phyloP scores from a whole-genome alignment of 2,113 vertebrate genomes.

The Channa maculata region DNA sequence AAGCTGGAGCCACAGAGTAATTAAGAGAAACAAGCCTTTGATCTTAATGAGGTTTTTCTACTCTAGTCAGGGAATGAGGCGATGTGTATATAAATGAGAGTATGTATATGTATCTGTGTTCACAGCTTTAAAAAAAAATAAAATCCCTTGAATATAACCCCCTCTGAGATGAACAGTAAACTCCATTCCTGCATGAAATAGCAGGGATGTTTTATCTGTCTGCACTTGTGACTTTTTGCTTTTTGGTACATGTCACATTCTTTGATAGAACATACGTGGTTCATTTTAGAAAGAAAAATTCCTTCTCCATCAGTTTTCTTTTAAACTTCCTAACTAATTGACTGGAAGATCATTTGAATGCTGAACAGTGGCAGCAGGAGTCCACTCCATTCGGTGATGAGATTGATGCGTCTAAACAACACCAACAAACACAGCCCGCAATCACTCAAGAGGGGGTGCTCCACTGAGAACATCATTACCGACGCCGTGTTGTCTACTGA shows the following conservation, averaged over 20 bases:
- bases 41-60: constrained; percentile 76
- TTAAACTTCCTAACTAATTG: constrained; percentile 66
- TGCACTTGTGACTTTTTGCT: constrained; percentile 12
- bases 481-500: constrained; percentile 58
- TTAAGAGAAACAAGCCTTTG: constrained; percentile 76
- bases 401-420: constrained; percentile 72
- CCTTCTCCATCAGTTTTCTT: constrained; percentile 24
- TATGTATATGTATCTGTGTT: constrained; percentile 26
- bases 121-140: constrained; percentile 26
- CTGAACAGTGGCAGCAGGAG: constrained; percentile 63
- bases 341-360: constrained; percentile 71
- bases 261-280: constrained; percentile 51
- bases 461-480: constrained; percentile 68
- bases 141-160: constrained; percentile 23
- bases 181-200: constrained; percentile 23
- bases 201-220: constrained; percentile 27
- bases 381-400: constrained; percentile 56
- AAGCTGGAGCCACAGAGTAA: constrained; percentile 62
- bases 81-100: constrained; percentile 41
- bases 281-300: constrained; percentile 28
- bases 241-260: constrained; percentile 13
- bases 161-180: constrained; percentile 49
- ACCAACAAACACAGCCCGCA: constrained; percentile 69
- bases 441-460: constrained; percentile 61
- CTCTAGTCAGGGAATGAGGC: constrained; percentile 44